phyloP scores from a whole-genome alignment of 2,797 vertebrate genomes.

The Enoplosus armatus region DNA sequence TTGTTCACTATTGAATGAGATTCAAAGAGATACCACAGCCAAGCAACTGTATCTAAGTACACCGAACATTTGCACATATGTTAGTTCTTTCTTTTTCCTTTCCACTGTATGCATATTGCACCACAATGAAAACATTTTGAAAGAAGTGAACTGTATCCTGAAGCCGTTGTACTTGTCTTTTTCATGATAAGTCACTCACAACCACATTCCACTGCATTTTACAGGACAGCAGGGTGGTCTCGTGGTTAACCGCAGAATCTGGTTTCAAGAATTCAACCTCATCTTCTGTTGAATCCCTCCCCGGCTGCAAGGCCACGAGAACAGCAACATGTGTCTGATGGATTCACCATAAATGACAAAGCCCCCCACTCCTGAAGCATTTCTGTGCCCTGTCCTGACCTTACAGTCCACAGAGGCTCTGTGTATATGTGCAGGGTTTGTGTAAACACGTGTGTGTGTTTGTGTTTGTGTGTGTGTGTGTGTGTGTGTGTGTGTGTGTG shows the following conservation, averaged over 20 bases:
- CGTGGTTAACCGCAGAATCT: background rate
- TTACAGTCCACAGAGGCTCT: conserved; percentile 23
- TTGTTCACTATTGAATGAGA: background rate
- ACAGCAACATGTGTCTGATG: conserved; percentile 50
- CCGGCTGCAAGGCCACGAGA: conserved; percentile 35
- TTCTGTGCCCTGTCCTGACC: conserved; percentile 41
- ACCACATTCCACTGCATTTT: conserved; percentile 3
- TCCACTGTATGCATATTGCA: background rate
- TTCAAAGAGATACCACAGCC: conserved; percentile 4
- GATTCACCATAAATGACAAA: conserved; percentile 43
- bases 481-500: conserved; percentile 8
- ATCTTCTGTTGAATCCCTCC: background rate
- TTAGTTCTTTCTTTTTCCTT: background rate
- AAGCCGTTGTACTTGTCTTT: background rate
- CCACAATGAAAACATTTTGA: background rate
- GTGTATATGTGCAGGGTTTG: conserved; percentile 30
- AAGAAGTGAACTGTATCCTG: background rate
- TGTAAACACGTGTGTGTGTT: conserved; percentile 50
- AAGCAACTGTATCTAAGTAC: background rate
- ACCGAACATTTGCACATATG: background rate
- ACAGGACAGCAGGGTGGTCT: background rate
- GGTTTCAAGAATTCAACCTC: conserved; percentile 18
- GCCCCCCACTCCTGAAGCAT: background rate
- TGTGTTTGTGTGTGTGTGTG: conserved; percentile 19
- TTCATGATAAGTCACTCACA: background rate